A percentile compares a stretch with the other conserved stretches of the same genome.
phyloP scores from a whole-genome alignment of 2,113 vertebrate genomes.

The Drymodes brunneopygia region DNA sequence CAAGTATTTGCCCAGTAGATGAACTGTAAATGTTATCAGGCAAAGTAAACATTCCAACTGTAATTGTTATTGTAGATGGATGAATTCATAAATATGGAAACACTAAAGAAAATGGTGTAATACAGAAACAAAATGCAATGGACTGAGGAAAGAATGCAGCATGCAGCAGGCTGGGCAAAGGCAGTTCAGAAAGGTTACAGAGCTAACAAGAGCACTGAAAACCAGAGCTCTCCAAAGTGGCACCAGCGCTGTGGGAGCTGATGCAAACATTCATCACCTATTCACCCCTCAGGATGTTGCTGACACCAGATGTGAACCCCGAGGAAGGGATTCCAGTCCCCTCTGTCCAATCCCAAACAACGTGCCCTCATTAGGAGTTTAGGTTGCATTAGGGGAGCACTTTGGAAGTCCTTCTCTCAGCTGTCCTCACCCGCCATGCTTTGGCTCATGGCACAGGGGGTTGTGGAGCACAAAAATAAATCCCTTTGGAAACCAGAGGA shows the following conservation, averaged over 20 bases:
- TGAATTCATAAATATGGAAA: conserved; percentile 66
- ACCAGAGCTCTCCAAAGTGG: background rate
- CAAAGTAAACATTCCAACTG: conserved; percentile 68
- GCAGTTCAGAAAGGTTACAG: conserved; percentile 38
- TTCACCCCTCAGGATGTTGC: background rate
- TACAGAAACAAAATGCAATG: conserved; percentile 40
- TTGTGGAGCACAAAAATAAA: background rate
- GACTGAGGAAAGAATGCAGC: conserved; percentile 51
- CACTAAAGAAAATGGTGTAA: conserved; percentile 51
- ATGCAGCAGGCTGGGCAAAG: conserved; percentile 24
- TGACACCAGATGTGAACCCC: background rate
- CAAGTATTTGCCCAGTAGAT: conserved; percentile 63
- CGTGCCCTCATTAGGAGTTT: background rate
- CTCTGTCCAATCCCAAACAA: background rate
- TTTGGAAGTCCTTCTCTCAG: background rate
- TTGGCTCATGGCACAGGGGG: background rate
- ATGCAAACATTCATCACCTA: background rate
- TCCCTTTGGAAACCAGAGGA: background rate
- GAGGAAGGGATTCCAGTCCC: background rate
- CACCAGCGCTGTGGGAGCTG: background rate
- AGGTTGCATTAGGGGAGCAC: background rate
- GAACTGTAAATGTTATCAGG: conserved; percentile 67
- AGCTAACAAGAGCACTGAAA: conserved; percentile 1
- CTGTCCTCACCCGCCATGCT: background rate
- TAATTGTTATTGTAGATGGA: conserved; percentile 67